Evolutionary conservation across 2,888 invertebrate genomes (phyloP).

Genomic region (Ommatoiulus sabulosus): DNA sequence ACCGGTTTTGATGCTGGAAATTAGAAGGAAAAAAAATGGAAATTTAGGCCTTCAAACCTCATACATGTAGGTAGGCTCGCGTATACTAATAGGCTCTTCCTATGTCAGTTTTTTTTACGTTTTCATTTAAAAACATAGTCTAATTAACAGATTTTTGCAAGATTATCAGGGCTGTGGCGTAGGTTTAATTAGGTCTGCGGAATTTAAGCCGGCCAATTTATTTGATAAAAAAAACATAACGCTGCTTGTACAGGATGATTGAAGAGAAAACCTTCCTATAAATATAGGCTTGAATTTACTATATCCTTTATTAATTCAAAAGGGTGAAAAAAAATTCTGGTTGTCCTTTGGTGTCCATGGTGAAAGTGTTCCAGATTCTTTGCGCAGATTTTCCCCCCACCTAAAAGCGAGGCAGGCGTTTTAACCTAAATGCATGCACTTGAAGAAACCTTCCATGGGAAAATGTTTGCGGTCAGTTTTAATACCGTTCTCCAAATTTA

Average conservation of each 20-base stretch:
- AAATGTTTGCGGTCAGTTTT: slow-evolving; percentile 37
- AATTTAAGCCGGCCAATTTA: neutral
- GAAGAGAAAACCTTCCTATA: slow-evolving; percentile 41
- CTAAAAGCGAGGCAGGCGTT: slow-evolving; percentile 27
- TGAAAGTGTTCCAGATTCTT: slow-evolving; percentile 48
- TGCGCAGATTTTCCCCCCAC: slow-evolving; percentile 8
- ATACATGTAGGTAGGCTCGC: neutral
- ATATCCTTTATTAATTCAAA: slow-evolving; percentile 45
- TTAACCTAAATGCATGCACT: slow-evolving; percentile 44
- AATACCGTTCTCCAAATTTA: slow-evolving; percentile 39
- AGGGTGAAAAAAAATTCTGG: neutral
- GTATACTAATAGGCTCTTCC: slow-evolving; percentile 22
- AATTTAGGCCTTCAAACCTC: slow-evolving; percentile 40
- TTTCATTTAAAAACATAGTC: neutral
- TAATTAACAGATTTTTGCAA: slow-evolving; percentile 26
- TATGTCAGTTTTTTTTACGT: neutral
- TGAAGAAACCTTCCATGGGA: slow-evolving; percentile 46
- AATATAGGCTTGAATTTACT: neutral
- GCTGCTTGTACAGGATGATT: neutral
- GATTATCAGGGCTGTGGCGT: neutral
- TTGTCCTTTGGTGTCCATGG: slow-evolving; percentile 48
- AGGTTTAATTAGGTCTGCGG: slow-evolving; percentile 5
- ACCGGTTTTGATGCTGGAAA: slow-evolving; percentile 35
- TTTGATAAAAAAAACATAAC: neutral
- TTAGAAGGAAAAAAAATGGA: neutral